A percentile compares a stretch with the other conserved stretches of the same genome.
These are phyloP conservation scores for Synanthedon tipuliformis DNA, from an alignment of 2,888 invertebrate genomes.

Conservation along the genomic window DNA sequence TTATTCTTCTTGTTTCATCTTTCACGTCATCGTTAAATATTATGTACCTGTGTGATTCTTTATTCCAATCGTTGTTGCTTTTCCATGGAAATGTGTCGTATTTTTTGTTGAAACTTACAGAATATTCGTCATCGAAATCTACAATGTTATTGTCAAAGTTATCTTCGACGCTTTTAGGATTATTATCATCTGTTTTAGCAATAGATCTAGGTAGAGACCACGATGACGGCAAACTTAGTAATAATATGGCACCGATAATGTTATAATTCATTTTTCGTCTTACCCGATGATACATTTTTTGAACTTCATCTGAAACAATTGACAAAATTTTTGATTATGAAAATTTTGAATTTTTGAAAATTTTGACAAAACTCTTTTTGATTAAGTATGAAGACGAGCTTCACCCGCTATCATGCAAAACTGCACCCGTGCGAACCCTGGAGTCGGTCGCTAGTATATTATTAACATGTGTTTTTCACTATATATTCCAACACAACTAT, in stretches of 20 bases:
- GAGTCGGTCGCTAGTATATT: no score
- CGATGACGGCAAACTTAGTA: conserved; percentile 22
- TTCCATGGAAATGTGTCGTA: conserved; percentile 40
- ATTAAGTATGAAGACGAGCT: no score
- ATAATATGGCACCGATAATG: conserved; percentile 35
- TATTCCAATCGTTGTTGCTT: conserved; percentile 29
- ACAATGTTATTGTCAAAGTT: conserved; percentile 49
- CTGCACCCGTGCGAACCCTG: no score
- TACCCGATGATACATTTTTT: conserved; percentile 42
- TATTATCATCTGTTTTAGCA: conserved; percentile 16
- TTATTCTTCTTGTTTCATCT: conserved; percentile 9
- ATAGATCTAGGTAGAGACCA: conserved; percentile 26
- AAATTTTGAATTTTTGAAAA: no score
- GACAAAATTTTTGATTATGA: not conserved
- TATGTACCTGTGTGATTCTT: conserved; percentile 47
- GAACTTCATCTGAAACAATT: conserved; percentile 39
- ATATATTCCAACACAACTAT: no score
- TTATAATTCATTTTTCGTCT: conserved; percentile 44
- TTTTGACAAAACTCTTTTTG: no score
- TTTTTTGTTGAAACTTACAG: conserved; percentile 43
- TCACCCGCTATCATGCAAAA: no score
- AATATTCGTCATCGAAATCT: conserved; percentile 53
- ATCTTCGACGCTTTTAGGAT: conserved; percentile 23
- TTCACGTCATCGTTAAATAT: conserved; percentile 25
- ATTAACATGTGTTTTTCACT: no score